Conservation (phyloP, 2,797 vertebrate genomes). For the Staurois parvus region DNA sequence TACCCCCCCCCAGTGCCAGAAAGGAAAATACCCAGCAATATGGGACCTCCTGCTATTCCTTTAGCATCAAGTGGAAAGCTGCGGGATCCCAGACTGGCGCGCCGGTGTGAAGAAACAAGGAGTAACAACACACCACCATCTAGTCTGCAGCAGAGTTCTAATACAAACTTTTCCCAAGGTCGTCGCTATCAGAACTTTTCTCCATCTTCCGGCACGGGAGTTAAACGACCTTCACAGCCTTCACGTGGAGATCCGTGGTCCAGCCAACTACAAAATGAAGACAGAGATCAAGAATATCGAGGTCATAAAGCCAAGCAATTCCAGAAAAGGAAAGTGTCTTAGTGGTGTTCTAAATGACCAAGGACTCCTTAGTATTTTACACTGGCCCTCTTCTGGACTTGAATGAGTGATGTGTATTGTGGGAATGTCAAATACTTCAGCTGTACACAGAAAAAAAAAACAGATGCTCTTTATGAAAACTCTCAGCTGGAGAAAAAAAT, state of each 20-base stretch:
- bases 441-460: not conserved
- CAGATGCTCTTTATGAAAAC: not conserved
- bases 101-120: conserved; percentile 28
- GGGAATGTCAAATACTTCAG: not conserved
- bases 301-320: not conserved
- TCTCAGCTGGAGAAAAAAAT: not conserved
- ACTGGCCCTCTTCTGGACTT: not conserved
- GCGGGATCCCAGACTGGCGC: conserved; percentile 18
- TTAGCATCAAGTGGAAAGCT: not conserved
- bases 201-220: not conserved
- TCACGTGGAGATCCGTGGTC: not conserved
- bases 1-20: not conserved
- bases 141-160: not conserved
- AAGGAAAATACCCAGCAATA: not conserved
- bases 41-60: not conserved
- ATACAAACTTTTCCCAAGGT: not conserved
- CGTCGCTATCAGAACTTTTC: not conserved
- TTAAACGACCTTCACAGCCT: not conserved
- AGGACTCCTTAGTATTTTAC: not conserved
- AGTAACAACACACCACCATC: not conserved
- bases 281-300: conserved; percentile 14
- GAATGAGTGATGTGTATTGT: not conserved
- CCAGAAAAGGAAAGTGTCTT: conserved; percentile 69
- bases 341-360: not conserved
- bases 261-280: not conserved